A percentile compares a stretch with the other conserved stretches of the same genome.
phyloP scores from a whole-genome alignment of 23 tunicate genomes.

The Ciona savignyi region DNA sequence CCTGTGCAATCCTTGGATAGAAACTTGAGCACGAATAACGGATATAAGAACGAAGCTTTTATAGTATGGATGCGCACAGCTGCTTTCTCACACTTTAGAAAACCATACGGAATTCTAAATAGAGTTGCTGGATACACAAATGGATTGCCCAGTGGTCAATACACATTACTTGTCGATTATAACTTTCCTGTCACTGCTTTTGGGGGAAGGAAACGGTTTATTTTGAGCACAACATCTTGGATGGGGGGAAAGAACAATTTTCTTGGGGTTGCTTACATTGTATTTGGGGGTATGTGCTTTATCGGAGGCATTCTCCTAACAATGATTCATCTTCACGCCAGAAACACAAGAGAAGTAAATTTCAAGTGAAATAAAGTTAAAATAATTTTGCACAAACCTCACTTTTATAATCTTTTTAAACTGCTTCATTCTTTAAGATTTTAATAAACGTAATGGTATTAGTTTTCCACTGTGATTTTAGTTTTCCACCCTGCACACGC shows the following conservation, averaged over 20 bases:
- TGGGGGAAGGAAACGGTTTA: constrained; percentile 74
- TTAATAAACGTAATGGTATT: too few relatives aligned
- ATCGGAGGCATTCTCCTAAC: constrained; percentile 38
- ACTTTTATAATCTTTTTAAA: too few relatives aligned
- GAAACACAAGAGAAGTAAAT: too few relatives aligned
- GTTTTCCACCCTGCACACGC: too few relatives aligned
- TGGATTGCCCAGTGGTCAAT: constrained; percentile 37
- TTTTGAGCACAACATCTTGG: constrained; percentile 78
- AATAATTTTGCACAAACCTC: too few relatives aligned
- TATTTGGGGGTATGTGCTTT: constrained; percentile 55
- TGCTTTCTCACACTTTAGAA: constrained; percentile 90
- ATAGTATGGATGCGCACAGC: constrained; percentile 99
- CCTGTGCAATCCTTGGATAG: constrained; percentile 47
- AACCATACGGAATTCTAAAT: constrained; percentile 62
- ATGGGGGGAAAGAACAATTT: constrained; percentile 91
- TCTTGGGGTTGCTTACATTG: constrained; percentile 76
- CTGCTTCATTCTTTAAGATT: too few relatives aligned
- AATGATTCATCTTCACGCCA: constrained; percentile 21
- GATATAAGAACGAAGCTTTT: constrained; percentile 83
- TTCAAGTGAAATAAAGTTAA: too few relatives aligned
- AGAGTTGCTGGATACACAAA: background rate
- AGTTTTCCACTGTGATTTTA: too few relatives aligned
- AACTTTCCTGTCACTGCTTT: constrained; percentile 77
- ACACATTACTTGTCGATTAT: constrained; percentile 37
- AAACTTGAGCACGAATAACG: constrained; percentile 33